Evolutionary conservation across 2,113 vertebrate species (phyloP).

Genomic region (Bubo scandiacus): DNA sequence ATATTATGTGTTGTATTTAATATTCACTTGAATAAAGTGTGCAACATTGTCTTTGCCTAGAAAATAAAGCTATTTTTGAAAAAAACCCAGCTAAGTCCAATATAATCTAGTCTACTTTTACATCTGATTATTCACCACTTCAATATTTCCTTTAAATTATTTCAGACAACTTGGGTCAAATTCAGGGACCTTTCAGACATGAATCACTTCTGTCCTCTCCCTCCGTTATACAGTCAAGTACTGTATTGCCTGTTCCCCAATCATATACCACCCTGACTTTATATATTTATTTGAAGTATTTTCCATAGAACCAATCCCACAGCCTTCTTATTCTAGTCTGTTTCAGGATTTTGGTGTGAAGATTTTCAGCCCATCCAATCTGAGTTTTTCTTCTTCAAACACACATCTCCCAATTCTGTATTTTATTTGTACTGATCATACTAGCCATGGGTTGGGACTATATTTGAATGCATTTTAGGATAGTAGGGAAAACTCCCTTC

Average conservation of each 20-base stretch:
- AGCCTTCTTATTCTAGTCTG: neutral
- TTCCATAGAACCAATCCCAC: fast-evolving
- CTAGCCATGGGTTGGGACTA: neutral
- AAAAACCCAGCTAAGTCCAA: neutral
- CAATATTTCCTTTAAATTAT: neutral
- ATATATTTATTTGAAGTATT: neutral
- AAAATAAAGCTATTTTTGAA: neutral
- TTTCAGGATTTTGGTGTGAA: neutral
- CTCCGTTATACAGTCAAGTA: neutral
- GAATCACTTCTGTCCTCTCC: neutral
- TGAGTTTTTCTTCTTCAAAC: neutral
- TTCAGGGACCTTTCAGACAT: neutral
- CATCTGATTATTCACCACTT: neutral
- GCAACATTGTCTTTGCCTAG: neutral
- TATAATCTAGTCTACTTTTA: neutral
- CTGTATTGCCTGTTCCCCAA: neutral
- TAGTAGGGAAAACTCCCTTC: neutral
- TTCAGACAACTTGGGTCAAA: neutral
- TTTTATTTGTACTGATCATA: neutral
- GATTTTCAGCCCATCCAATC: neutral
- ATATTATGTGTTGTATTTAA: neutral
- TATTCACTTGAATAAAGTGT: neutral
- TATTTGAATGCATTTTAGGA: neutral
- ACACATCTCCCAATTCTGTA: neutral
- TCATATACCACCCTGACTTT: neutral